Conservation (phyloP, 2,888 invertebrate species). For the Monochamus alternatus region DNA sequence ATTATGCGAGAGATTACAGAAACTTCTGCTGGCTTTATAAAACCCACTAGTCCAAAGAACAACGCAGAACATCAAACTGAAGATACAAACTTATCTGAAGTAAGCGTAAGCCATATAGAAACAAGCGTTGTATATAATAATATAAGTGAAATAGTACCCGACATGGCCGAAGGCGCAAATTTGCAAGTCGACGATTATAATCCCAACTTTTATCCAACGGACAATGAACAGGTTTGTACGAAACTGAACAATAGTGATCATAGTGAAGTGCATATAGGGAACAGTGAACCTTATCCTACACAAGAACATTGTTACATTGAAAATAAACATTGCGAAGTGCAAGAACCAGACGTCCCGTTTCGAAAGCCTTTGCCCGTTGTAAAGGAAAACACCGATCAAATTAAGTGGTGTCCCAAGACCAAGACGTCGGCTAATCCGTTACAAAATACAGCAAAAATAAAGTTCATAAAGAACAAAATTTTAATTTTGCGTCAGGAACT, state of each 20-base stretch:
- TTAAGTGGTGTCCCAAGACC: background rate
- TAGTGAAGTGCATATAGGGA: background rate
- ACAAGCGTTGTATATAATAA: background rate
- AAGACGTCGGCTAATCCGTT: no score
- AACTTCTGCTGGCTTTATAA: background rate
- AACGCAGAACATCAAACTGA: no score
- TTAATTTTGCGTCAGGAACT: slow-evolving; percentile 32
- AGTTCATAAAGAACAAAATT: slow-evolving; percentile 19
- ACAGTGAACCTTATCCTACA: background rate
- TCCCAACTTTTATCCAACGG: background rate
- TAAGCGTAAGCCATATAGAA: background rate
- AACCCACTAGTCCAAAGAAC: slow-evolving; percentile 2
- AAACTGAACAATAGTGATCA: background rate
- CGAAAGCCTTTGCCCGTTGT: background rate
- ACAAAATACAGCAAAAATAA: no score
- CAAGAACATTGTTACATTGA: background rate
- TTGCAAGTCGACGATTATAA: background rate
- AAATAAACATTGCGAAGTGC: background rate
- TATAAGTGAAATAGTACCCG: background rate
- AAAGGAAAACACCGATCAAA: background rate
- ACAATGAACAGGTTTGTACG: background rate
- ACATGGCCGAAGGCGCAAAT: background rate
- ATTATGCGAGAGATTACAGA: background rate
- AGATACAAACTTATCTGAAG: no score
- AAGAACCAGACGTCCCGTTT: background rate